These are phyloP conservation scores for Littorina saxatilis DNA, from an alignment of 1,140 invertebrate genomes.

Conservation along the genomic window DNA sequence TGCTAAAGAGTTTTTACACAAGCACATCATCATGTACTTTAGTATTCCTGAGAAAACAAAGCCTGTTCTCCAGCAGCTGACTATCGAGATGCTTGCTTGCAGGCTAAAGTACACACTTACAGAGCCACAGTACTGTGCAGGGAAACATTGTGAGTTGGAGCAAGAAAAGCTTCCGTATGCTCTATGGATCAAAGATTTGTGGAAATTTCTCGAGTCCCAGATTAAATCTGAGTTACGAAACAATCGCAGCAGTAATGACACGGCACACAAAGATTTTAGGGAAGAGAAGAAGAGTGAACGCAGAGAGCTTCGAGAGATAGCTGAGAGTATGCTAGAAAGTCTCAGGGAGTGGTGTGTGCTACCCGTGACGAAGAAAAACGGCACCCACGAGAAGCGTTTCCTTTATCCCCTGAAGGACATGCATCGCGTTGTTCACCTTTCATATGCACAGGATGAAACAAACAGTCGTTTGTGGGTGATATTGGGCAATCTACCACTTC, in stretches of 20 bases:
- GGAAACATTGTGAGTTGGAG: neutral
- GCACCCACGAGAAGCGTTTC: too few species aligned
- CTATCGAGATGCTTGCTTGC: neutral
- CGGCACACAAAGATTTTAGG: too few species aligned
- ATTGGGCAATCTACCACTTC: neutral
- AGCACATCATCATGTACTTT: neutral
- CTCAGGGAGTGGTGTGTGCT: conserved; percentile 22
- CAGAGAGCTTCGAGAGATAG: neutral
- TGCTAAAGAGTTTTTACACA: conserved; percentile 12
- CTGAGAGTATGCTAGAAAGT: neutral
- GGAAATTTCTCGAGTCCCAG: conserved; percentile 11
- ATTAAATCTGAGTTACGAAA: neutral
- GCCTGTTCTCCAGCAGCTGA: neutral
- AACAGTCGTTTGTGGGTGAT: neutral
- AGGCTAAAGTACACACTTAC: neutral
- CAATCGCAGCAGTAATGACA: too few species aligned
- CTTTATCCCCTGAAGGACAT: conserved; percentile 26
- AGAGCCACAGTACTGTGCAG: neutral
- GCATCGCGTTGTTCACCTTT: neutral
- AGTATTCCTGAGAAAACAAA: neutral
- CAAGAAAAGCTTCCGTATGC: neutral
- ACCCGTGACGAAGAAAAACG: neutral
- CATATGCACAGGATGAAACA: neutral
- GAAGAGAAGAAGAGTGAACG: neutral
- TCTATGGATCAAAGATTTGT: neutral